A percentile compares a stretch with the other conserved stretches of the same genome.
Conservation (phyloP, 2,113 vertebrate genomes). For the Scartelaos histophorus region DNA sequence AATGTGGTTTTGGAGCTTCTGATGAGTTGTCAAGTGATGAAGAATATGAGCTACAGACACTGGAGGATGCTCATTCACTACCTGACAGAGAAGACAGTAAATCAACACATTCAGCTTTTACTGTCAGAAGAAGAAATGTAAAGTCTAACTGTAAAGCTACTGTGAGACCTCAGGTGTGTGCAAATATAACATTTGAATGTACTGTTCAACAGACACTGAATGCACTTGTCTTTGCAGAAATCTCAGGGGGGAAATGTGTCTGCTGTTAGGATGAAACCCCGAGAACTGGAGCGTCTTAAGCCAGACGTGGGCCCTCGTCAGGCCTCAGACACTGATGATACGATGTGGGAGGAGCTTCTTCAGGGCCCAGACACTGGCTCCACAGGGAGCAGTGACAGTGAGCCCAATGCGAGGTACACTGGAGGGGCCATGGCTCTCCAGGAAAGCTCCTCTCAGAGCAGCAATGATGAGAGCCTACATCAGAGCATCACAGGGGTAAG, state of each 20-base stretch:
- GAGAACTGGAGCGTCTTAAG: constrained; percentile 70
- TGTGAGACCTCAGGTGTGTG: constrained; percentile 31
- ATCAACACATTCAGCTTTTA: constrained; percentile 65
- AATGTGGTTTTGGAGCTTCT: constrained; percentile 73
- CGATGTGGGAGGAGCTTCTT: constrained; percentile 94
- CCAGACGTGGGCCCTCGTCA: constrained; percentile 82
- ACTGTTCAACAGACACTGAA: neutral
- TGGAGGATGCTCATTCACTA: constrained; percentile 24
- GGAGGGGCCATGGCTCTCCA: constrained; percentile 57
- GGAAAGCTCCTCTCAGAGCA: constrained; percentile 65
- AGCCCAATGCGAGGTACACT: constrained; percentile 65
- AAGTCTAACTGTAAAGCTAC: constrained; percentile 33
- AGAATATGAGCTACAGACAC: constrained; percentile 67
- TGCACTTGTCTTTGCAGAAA: constrained; percentile 11
- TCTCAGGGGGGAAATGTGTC: constrained; percentile 49
- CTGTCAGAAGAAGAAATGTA: constrained; percentile 74
- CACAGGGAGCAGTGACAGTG: constrained; percentile 88
- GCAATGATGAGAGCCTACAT: constrained; percentile 86
- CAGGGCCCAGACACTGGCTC: constrained; percentile 89
- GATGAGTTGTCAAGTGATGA: constrained; percentile 94
- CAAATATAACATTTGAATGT: neutral
- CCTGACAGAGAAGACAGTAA: constrained; percentile 53
- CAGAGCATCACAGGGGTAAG: constrained; percentile 75
- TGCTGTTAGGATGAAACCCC: constrained; percentile 30
- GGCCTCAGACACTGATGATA: constrained; percentile 93